A percentile compares a stretch with the other conserved stretches of the same genome.
Conservation (phyloP, 2,888 invertebrate genomes). For the Eudasyphora cyanicolor region DNA sequence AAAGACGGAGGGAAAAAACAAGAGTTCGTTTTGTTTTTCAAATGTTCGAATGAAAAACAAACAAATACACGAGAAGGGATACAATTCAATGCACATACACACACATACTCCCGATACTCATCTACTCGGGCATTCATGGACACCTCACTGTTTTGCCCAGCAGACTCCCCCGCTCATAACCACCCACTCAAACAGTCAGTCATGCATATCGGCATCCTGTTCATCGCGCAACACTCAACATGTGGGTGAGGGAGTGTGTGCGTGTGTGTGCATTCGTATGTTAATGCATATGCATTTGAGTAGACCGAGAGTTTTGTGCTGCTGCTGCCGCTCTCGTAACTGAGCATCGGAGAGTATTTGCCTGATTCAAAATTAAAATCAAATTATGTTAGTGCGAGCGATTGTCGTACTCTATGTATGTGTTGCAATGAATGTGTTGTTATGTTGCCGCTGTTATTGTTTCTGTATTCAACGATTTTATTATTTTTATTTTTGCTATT, state of each 20-base stretch:
- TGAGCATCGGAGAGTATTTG: background rate
- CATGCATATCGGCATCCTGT: background rate
- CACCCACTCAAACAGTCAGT: background rate
- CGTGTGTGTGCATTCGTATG: too few species aligned
- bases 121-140: background rate
- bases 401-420: background rate
- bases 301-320: too few species aligned
- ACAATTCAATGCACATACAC: background rate
- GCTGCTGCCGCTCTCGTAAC: background rate
- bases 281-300: too few species aligned
- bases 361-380: conserved; percentile 23
- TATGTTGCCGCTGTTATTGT: background rate
- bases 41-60: conserved; percentile 63
- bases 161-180: too few species aligned
- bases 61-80: conserved; percentile 27
- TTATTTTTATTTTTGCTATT: conserved; percentile 30
- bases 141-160: too few species aligned
- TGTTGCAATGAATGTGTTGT: background rate
- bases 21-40: conserved; percentile 7
- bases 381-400: conserved; percentile 22
- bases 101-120: too few species aligned
- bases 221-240: background rate
- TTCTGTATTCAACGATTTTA: background rate
- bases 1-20: background rate
- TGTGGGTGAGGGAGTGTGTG: too few species aligned